These are phyloP conservation scores for Flexamia atlantica DNA, from an alignment of 2,888 invertebrate species.

Conservation along the genomic window DNA sequence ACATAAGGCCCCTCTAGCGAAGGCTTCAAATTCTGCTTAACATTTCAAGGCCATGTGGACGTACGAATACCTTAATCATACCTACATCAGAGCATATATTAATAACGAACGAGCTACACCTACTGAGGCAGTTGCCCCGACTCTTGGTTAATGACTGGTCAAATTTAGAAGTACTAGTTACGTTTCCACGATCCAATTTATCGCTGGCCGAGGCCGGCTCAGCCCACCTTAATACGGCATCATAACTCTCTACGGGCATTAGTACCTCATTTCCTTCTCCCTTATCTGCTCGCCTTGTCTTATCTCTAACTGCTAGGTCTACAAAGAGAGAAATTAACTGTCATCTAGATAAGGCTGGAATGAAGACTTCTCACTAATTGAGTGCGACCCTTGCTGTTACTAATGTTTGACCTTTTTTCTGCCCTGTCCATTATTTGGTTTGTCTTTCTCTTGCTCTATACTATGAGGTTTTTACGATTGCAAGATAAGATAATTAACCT, in stretches of 20 bases:
- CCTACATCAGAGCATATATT: too few relatives aligned
- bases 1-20: too few relatives aligned
- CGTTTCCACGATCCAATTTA: conserved; percentile 2
- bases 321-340: conserved; percentile 15
- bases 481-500: too few relatives aligned
- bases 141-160: background rate
- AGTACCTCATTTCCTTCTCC: conserved; percentile 46
- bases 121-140: too few relatives aligned
- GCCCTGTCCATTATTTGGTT: background rate
- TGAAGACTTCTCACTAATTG: conserved; percentile 37
- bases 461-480: too few relatives aligned
- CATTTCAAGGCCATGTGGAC: too few relatives aligned
- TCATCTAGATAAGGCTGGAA: conserved; percentile 12
- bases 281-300: conserved; percentile 31
- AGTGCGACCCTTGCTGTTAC: background rate
- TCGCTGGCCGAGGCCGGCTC: background rate
- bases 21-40: too few relatives aligned
- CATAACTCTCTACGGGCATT: conserved; percentile 25
- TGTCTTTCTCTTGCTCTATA: background rate
- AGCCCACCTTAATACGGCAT: conserved; percentile 14
- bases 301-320: conserved; percentile 24
- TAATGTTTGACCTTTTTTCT: background rate
- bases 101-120: background rate
- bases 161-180: conserved; percentile 30
- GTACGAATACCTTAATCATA: too few relatives aligned